Evolutionary conservation across 2,888 invertebrate genomes (phyloP), one percentile per base, ranked within the genome.

Genomic region (Ichneumon xanthorius): DNA sequence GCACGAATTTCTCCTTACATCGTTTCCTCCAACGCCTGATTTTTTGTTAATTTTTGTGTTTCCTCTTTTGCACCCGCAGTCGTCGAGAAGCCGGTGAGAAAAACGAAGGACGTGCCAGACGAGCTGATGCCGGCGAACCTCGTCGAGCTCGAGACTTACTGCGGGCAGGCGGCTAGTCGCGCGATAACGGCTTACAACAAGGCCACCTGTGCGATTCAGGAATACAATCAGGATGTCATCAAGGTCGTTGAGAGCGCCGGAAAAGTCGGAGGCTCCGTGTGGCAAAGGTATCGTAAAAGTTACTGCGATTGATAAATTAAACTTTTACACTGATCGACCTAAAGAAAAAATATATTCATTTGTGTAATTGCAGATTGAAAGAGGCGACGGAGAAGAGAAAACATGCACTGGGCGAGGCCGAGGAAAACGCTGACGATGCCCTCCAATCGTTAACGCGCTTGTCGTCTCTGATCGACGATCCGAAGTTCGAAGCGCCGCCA

Each of bases 121-220:
- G 91, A 90, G 50, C 88, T 92, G 53, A 88, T 93, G 76, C 90
- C 94, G 0, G 93, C 93, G 63, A 94, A 94, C 80, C 93, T 96
- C 37, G 92, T 94, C 6, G 96, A 96, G 61, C 91, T 96, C 16
- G 96, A 96, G 90, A 94, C 94, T 84, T 94, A 94, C 87, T 95
- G 95, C 37, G 95, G 95, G 77, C 90, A 95, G 82, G 94, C 95
- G 7, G 95, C 96, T 4, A 94, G 96, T 75, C 94, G 95, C 26
- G 97, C 97, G 1, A 95, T 97, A 6, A 95, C 96, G 90, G 96
- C 96, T 82, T 97, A 96, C 90, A 96, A 96, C 84, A 94, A 95
- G 86, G 97, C 97, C 0, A 94, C 96, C 0, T 94, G 94, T 76
- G 94, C 95, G 58, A 94, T 96, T 58, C 94, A 95, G 83, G 95